Percentiles rank a stretch among this genome's conserved stretches.
phyloP scores from a whole-genome alignment of 2,888 invertebrate genomes.

The Oscheius myriophilus region DNA sequence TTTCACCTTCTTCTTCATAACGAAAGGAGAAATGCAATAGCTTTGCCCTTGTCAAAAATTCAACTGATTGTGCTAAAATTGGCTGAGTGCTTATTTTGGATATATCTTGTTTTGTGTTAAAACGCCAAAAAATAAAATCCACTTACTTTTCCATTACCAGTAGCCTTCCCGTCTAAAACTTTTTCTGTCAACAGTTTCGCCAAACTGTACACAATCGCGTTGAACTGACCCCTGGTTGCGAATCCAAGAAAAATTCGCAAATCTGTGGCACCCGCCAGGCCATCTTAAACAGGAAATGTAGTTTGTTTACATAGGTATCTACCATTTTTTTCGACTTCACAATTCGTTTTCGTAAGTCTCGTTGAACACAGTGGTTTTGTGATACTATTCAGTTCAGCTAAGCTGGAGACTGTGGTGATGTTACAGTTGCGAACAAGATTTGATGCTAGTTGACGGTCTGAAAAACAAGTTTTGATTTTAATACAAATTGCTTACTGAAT shows the following conservation, averaged over 20 bases:
- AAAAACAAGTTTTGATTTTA: too few species aligned
- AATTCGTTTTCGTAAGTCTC: neutral
- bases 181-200: slow-evolving; percentile 11
- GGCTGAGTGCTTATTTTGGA: too few species aligned
- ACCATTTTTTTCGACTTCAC: neutral
- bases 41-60: too few species aligned
- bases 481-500: too few species aligned
- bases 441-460: too few species aligned
- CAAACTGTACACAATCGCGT: slow-evolving; percentile 6
- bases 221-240: slow-evolving; percentile 8
- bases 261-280: neutral
- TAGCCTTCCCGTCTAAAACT: slow-evolving; percentile 6
- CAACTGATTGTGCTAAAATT: too few species aligned
- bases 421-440: neutral
- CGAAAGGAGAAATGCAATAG: too few species aligned
- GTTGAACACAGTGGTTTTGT: neutral
- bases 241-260: slow-evolving; percentile 20
- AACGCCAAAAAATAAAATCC: neutral
- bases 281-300: too few species aligned
- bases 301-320: too few species aligned
- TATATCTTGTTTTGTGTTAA: too few species aligned
- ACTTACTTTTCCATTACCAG: neutral
- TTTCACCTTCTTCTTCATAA: too few species aligned
- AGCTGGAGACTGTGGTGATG: neutral
- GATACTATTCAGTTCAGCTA: neutral